Base-by-base conservation (phyloP, 2,888 invertebrate genomes). In the Lamproptera curius region DNA sequence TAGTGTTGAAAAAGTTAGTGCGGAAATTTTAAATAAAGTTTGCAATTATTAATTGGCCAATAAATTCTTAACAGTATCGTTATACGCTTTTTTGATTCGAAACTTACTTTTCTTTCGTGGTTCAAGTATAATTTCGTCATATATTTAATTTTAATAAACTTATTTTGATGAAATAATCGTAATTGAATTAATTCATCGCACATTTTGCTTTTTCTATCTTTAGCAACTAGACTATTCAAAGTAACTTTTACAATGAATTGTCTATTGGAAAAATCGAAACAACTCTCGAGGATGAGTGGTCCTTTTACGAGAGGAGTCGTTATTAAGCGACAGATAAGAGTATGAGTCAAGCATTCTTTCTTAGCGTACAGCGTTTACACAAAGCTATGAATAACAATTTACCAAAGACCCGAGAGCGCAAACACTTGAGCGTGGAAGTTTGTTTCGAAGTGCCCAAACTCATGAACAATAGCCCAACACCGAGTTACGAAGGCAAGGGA, bases 371-470 rank as follows among this genome's bases (percentile, higher is more conserved):
- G 65, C 77, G 79, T 76, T 82, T 82, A 79, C 78, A 82, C 76
- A 76, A 79, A 82, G 83, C 84, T 82, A 85, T 85, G 86, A 86
- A 86, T 84, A 86, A 86, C 83, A 86, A 86, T 86, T 82, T 82
- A 80, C 76, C 73, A 75, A 79, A 79, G 83, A 83, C 82, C 76
- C 77, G 74, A 71, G 73, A 79, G 77, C 76, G 73, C 81, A 81
- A 82, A 82, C 79, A 84, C 82, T 86, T 76, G 77, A 80, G 72
- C 70, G 71, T 68, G 63, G 75, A 85, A 86, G 75, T 86, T 86
- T 84, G 81, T 84, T 82, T 70, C 74, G 70, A 79, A 85, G 86
- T 77, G 71, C 83, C 84, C 75, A 76, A 81, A 85, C 76, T 80
- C 75, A 62, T 66, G 78, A 80, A 84, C 81, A 85, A 85, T 81